phyloP scores from a whole-genome alignment of 2,888 invertebrate genomes.

The Pycnomerus fuliginosus region DNA sequence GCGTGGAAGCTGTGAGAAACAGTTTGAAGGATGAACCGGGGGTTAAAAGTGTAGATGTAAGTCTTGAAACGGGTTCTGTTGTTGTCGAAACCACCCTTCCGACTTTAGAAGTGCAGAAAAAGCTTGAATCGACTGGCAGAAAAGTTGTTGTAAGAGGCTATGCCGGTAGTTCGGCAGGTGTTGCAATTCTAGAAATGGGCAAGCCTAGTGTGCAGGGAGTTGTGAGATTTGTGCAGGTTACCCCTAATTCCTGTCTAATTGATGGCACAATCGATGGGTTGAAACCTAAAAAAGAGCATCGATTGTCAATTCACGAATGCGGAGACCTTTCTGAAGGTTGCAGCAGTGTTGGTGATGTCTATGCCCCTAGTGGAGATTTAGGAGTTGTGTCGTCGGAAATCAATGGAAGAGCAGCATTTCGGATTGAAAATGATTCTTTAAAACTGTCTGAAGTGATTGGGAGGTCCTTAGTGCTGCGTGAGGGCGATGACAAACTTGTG shows the following conservation, averaged over 20 bases:
- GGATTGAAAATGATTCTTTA: constrained; percentile 60
- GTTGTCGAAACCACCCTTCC: constrained; percentile 68
- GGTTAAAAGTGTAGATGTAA: constrained; percentile 55
- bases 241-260: constrained; percentile 63
- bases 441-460: constrained; percentile 76
- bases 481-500: constrained; percentile 58
- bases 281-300: constrained; percentile 59
- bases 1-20: constrained; percentile 55
- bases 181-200: constrained; percentile 68
- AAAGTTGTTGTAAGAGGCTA: constrained; percentile 78
- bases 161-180: constrained; percentile 69
- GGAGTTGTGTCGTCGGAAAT: constrained; percentile 63
- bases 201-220: constrained; percentile 64
- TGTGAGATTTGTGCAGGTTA: constrained; percentile 70
- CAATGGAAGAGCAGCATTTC: constrained; percentile 66
- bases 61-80: constrained; percentile 65
- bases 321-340: constrained; percentile 68
- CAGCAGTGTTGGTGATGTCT: constrained; percentile 63
- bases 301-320: constrained; percentile 66
- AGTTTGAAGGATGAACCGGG: constrained; percentile 53
- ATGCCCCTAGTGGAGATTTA: constrained; percentile 65
- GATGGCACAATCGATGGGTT: constrained; percentile 87
- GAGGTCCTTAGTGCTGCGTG: constrained; percentile 72
- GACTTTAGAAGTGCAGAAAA: constrained; percentile 58
- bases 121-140: constrained; percentile 61